Conservation (phyloP, 2,888 invertebrate species). For the Eudemis profundana region DNA sequence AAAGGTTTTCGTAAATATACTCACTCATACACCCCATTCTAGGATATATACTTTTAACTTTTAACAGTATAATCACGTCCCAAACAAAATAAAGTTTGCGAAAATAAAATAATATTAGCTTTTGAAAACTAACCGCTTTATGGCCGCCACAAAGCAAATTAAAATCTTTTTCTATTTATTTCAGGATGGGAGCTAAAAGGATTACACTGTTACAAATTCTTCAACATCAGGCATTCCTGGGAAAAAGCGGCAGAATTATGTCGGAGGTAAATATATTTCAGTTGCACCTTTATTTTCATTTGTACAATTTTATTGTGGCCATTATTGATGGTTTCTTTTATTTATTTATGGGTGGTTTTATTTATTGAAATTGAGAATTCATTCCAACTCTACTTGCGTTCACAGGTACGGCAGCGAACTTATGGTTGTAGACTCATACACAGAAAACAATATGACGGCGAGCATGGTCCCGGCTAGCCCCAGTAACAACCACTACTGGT, state of each 20-base stretch:
- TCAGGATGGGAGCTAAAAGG: constrained; percentile 97
- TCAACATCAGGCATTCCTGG: constrained; percentile 98
- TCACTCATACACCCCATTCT: too few species aligned
- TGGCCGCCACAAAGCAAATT: constrained; percentile 51
- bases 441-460: constrained; percentile 96
- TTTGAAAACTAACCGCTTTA: constrained; percentile 58
- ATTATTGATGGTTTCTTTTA: too few species aligned
- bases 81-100: too few species aligned
- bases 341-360: not conserved
- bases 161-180: constrained; percentile 63
- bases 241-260: constrained; percentile 97
- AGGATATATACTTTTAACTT: too few species aligned
- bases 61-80: too few species aligned
- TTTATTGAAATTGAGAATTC: not conserved
- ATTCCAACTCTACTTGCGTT: constrained; percentile 48
- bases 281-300: constrained; percentile 1
- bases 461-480: constrained; percentile 89
- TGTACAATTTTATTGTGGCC: not conserved
- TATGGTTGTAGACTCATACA: constrained; percentile 95
- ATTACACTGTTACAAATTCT: constrained; percentile 97
- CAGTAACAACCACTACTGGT: constrained; percentile 93
- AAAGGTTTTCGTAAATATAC: too few species aligned
- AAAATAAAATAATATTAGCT: constrained; percentile 42
- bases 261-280: constrained; percentile 91
- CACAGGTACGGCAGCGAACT: constrained; percentile 97